Evolutionary conservation across 2,888 invertebrate genomes (phyloP), one percentile per base, ranked within the genome.

Genomic region (Orthosia gothica): DNA sequence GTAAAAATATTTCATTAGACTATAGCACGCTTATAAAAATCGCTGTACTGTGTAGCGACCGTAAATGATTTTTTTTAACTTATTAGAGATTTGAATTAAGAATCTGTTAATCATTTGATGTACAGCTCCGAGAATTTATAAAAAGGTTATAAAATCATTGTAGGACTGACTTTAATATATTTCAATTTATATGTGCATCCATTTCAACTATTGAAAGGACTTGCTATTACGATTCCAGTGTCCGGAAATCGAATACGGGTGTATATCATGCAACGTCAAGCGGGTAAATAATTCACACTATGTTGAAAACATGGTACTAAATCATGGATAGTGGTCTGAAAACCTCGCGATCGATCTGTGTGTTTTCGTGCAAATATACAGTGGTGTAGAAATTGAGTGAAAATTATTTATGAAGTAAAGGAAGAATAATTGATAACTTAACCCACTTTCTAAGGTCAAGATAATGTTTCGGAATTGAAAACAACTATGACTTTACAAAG

Each of bases 181-280:
- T 45, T 45, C 50, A 65, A 57, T 76, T 47, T 47, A 65, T 40
- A 72, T 49, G 40, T 63, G 23, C 26, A 76, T 63, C 61, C n/a
- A 65, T 62, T 69, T 54, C 59, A 72, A 75, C 26, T 58, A 74
- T 68, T 68, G 64, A 69, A 76, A 72, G 59, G 59, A 55, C 45
- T 65, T 62, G 63, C 59, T 74, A 75, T 81, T 71, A 74, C 73
- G n/a, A 71, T 77, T 76, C 73, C 67, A 54, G 26, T 73, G 70
- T 32, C 68, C 82, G 85, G 88, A 87, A 88, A 88, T 88, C 76
- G 83, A 82, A 81, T 74, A 73, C 76, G 61, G 32, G 74, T 64
- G 74, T 85, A 84, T 82, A 87, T 85, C 87, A 82, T 74, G 72
- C 49, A 59, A 71, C 63, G 83, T 87, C 81, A 75, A 66, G 20